Conservation (phyloP, 2,888 invertebrate genomes). For the Lasioglossum villosulum region DNA sequence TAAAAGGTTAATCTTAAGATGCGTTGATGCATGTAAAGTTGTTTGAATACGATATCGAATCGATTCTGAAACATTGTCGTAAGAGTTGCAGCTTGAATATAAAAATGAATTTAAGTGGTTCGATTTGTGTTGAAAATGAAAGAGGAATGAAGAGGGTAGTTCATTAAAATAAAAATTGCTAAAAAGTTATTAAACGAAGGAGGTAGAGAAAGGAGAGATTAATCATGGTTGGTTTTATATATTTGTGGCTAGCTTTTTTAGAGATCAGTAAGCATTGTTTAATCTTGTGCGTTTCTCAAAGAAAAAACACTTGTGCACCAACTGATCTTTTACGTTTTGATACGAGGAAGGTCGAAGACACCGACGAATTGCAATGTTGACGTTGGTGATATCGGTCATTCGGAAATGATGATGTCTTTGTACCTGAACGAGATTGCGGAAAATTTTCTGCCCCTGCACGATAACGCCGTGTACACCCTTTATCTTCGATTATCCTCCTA, state of each 20-base stretch:
- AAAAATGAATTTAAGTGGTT: too few relatives aligned
- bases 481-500: conserved; percentile 12
- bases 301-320: neutral
- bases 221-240: neutral
- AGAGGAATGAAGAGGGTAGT: too few relatives aligned
- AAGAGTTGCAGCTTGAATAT: too few relatives aligned
- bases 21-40: too few relatives aligned
- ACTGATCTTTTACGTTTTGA: neutral
- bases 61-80: too few relatives aligned
- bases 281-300: neutral
- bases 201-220: neutral
- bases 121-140: too few relatives aligned
- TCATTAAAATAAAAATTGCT: too few relatives aligned
- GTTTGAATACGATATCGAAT: too few relatives aligned
- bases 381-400: conserved; percentile 15
- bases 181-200: too few relatives aligned
- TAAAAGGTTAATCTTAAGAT: too few relatives aligned
- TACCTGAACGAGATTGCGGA: conserved; percentile 12
- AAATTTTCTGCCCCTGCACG: conserved; percentile 29
- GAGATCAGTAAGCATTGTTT: neutral
- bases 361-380: conserved; percentile 6
- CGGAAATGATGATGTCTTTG: neutral
- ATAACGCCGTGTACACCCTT: conserved; percentile 22
- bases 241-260: neutral
- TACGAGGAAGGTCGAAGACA: neutral